phyloP scores from a whole-genome alignment of 2,888 invertebrate genomes.

The Drosophila nr. medialis region DNA sequence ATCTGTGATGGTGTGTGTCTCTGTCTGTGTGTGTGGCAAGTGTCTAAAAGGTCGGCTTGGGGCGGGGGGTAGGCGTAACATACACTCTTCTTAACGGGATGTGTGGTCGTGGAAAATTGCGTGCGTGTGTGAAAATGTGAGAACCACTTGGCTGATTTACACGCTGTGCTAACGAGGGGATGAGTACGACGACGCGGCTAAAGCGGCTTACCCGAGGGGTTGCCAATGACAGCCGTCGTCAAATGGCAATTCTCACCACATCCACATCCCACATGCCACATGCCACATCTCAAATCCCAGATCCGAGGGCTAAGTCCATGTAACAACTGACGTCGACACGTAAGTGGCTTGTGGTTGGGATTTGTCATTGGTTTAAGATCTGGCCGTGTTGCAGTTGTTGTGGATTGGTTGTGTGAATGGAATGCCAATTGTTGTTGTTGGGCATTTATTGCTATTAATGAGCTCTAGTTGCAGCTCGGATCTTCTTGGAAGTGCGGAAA shows the following conservation, averaged over 20 bases:
- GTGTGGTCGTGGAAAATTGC: constrained; percentile 55
- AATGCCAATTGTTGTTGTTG: constrained; percentile 54
- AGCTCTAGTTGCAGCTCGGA: constrained; percentile 49
- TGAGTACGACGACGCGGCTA: constrained; percentile 45
- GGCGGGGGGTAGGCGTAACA: constrained; percentile 43
- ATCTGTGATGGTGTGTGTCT: constrained; percentile 26
- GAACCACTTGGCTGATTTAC: constrained; percentile 64
- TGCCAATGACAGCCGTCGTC: constrained; percentile 37
- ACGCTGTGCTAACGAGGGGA: constrained; percentile 81
- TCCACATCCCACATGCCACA: constrained; percentile 16
- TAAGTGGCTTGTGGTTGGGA: constrained; percentile 66
- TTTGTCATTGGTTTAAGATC: constrained; percentile 51
- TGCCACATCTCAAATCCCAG: constrained; percentile 10
- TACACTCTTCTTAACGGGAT: constrained; percentile 30
- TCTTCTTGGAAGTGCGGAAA: constrained; percentile 69
- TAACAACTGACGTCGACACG: constrained; percentile 65
- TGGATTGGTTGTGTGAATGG: constrained; percentile 37
- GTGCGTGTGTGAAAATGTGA: constrained; percentile 59
- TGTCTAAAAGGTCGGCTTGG: constrained; percentile 19
- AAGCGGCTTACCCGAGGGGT: constrained; percentile 42
- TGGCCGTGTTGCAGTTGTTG: neutral
- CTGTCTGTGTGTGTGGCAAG: constrained; percentile 45
- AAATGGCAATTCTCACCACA: constrained; percentile 40
- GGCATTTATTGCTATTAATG: constrained; percentile 67
- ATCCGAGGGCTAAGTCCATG: constrained; percentile 26